Base-by-base conservation (phyloP, 2,797 vertebrate genomes). In the Acrossocheilus wenchowensis region DNA sequence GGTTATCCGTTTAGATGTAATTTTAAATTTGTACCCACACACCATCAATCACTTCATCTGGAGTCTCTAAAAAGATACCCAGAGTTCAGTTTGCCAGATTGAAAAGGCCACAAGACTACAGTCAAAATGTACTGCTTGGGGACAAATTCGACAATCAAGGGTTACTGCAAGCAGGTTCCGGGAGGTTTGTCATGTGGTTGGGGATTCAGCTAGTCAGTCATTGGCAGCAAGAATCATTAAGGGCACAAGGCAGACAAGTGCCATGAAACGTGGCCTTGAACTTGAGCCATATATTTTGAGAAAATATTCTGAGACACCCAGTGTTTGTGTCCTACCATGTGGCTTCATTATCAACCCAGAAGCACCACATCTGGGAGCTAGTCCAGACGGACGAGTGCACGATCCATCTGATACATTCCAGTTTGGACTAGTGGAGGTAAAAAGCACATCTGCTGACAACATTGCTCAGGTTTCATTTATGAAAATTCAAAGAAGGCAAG, bases 161-260 rank as follows among this genome's bases (percentile, higher is more conserved):
- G 57, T 60, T n/a, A 26, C n/a, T 62, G n/a, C 60, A 62, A 62
- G 60, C n/a, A 62, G 60, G 60, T 64, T 64, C 60, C 10, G n/a
- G 60, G n/a, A 64, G 10, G 60, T 62, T 62, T 26, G 60, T 43
- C 72, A 75, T 26, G 36, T 75, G 72, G 19, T 75, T 75, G 36
- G 8, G 17, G 36, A 75, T 45, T 75, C 72, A 45, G 15, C 72
- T 75, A 43, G 72, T 4, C 41, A 75, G 72, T 75, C 72, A n/a
- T 4, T 75, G n/a, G 72, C 41, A 43, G 41, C 41, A 75, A 17
- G 19, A n/a, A 75, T 75, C 1, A 45, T 75, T 19, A 75, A 45
- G 23, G 43, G 73, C 17, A 75, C 43, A 75, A 75, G 48, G 30
- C 30, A 30, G 30, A 30, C 30, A 30, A 30, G 30, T 30, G 30